Percentiles rank a stretch among this genome's conserved stretches.
Evolutionary conservation across 2,888 invertebrate genomes (phyloP).

Genomic region (Tetrapedia diversipes): DNA sequence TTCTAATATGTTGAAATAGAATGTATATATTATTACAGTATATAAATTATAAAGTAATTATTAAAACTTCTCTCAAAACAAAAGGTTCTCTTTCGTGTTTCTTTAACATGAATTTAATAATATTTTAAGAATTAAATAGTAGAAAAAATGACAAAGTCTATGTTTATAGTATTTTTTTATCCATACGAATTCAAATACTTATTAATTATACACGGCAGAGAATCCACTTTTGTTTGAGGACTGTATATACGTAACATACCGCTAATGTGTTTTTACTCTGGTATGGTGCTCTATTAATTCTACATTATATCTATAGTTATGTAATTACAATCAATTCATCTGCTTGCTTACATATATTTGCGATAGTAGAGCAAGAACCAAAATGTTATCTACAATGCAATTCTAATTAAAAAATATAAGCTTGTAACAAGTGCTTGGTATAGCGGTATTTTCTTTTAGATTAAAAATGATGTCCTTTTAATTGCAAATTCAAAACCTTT

Average conservation of each 20-base stretch:
- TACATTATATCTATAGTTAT: conserved; percentile 40
- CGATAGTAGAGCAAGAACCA: conserved; percentile 43
- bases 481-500: conserved; percentile 14
- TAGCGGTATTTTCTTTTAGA: not conserved
- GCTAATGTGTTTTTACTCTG: conserved; percentile 48
- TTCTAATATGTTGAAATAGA: conserved; percentile 1
- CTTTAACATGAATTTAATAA: not conserved
- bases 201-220: conserved; percentile 23
- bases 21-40: conserved; percentile 26
- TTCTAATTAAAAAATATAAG: conserved; percentile 34
- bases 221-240: conserved; percentile 18
- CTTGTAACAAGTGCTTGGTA: conserved; percentile 35
- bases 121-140: not conserved
- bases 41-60: conserved; percentile 43
- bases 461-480: conserved; percentile 5
- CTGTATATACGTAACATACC: conserved; percentile 38
- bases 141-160: conserved; percentile 1
- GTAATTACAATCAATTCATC: conserved; percentile 50
- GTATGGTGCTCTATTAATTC: conserved; percentile 55
- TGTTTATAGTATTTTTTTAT: not conserved
- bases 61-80: conserved; percentile 14
- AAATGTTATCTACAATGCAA: conserved; percentile 49
- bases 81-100: conserved; percentile 19
- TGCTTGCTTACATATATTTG: conserved; percentile 18
- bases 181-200: not conserved